Evolutionary conservation across 2,113 vertebrate species (phyloP), one percentile per base, ranked within the genome.

Genomic region (Hemichromis elongatus): DNA sequence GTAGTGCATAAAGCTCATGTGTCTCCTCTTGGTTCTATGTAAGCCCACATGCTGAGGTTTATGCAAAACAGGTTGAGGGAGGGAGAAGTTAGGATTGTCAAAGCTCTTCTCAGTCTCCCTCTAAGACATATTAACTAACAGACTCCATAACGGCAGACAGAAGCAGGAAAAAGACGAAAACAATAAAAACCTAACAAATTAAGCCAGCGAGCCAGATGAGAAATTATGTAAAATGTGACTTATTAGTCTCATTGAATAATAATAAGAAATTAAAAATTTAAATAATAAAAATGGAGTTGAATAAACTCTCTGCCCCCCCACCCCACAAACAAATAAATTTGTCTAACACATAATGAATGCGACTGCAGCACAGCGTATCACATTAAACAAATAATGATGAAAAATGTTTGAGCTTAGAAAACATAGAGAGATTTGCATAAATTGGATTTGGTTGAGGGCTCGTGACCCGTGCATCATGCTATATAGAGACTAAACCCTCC

Each of bases 371-470:
- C 81, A 77, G 79, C 79, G 47, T 82, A 78, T 89, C 86, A 87
- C 80, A 88, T 89, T 87, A 86, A 91, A 94, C 66, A 92, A 90
- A 93, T 81, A 81, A 89, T 88, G 24, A 90, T 68, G 73, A 92
- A 83, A 84, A 85, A 88, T 54, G 59, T 28, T 83, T 80, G 50
- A 16, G 89, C 90, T 84, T 81, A 68, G n/a, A 87, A 80, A 92
- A 92, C 73, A 90, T 47, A 75, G 87, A 82, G 9, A 84, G 88
- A 92, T 91, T 91, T 86, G 81, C 81, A 84, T 84, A 91, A 90
- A 91, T 84, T 91, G 85, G 92, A 92, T 94, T 89, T 70, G 88
- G 84, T 77, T 87, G 82, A 88, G 77, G 87, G 90, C 26, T 80
- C 68, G 75, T 86, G 85, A 92, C 84, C 82, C 5, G 35, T 80